Evolutionary conservation across 2,888 invertebrate species (phyloP).

Genomic region (Drosophila anomelani): DNA sequence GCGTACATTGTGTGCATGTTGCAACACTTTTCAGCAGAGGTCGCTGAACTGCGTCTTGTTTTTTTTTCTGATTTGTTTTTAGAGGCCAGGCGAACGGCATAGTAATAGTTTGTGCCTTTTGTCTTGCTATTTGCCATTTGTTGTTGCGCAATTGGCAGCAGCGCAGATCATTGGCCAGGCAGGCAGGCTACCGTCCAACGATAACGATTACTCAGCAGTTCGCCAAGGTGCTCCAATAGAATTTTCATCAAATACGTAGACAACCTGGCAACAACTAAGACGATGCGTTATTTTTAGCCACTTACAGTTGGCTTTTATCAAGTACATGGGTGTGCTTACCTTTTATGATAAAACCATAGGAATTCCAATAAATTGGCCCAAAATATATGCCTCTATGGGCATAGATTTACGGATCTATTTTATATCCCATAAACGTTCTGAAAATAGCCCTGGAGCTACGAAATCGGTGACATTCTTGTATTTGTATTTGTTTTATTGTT

Average conservation of each 20-base stretch:
- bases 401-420: background rate
- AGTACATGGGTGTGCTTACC: background rate
- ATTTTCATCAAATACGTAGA: constrained; percentile 14
- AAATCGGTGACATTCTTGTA: background rate
- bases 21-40: constrained; percentile 61
- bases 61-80: constrained; percentile 48
- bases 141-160: constrained; percentile 64
- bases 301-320: constrained; percentile 1
- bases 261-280: constrained; percentile 22
- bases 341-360: background rate
- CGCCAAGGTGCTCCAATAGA: constrained; percentile 26
- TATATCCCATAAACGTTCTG: too few relatives aligned
- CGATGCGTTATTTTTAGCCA: constrained; percentile 5
- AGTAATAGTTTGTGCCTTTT: constrained; percentile 55
- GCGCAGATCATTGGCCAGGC: constrained; percentile 63
- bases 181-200: constrained; percentile 21
- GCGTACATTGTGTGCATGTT: constrained; percentile 31
- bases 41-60: constrained; percentile 63
- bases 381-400: background rate
- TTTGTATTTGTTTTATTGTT: background rate
- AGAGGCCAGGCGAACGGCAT: constrained; percentile 62
- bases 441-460: background rate
- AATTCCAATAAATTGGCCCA: background rate
- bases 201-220: constrained; percentile 40
- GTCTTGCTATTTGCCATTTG: constrained; percentile 36